Conservation (phyloP, 2,113 vertebrate genomes). For the Bombycilla garrulus region DNA sequence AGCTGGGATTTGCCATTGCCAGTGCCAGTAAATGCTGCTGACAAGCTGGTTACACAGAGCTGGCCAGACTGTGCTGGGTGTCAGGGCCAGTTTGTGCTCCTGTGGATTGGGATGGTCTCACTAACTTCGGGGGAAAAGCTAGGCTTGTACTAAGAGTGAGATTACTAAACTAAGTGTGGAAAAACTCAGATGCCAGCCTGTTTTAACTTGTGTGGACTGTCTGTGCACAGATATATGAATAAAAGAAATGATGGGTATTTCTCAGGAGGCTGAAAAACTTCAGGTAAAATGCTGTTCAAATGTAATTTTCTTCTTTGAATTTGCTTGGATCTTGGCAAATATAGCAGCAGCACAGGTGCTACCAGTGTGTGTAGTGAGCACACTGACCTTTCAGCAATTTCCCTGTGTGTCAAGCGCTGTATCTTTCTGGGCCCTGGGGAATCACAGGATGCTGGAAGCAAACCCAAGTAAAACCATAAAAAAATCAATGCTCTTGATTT, state of each 20-base stretch:
- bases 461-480: background rate
- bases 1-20: background rate
- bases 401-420: background rate
- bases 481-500: conserved; percentile 46
- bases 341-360: background rate
- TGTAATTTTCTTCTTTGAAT: background rate
- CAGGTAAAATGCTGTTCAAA: background rate
- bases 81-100: background rate
- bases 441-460: background rate
- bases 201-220: background rate
- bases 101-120: background rate
- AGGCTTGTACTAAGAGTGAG: background rate
- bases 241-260: background rate
- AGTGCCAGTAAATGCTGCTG: background rate
- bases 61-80: background rate
- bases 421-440: background rate
- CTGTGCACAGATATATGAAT: background rate
- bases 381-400: background rate
- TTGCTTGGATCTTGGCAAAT: background rate
- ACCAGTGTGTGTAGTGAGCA: background rate
- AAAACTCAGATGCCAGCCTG: background rate
- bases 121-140: background rate
- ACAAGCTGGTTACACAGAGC: background rate
- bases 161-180: background rate
- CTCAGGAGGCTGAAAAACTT: background rate